A percentile compares a stretch with the other conserved stretches of the same genome.
Evolutionary conservation across 2,888 invertebrate genomes (phyloP).

Genomic region (Mimas tiliae): DNA sequence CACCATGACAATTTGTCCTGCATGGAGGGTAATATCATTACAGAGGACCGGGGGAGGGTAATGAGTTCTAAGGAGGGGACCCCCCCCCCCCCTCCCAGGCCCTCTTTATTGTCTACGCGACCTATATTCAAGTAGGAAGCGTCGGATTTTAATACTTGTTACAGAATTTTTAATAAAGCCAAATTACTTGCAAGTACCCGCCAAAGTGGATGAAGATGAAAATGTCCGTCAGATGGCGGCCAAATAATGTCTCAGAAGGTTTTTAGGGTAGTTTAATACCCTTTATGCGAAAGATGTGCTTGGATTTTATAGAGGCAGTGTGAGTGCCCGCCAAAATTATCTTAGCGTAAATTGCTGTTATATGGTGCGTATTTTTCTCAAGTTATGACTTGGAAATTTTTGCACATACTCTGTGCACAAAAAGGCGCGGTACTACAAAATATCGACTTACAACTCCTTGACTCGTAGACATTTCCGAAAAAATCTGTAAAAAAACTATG

Average conservation of each 20-base stretch:
- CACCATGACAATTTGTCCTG: slow-evolving; percentile 12
- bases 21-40: not conserved
- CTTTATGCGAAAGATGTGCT: not conserved
- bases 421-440: not conserved
- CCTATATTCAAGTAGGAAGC: slow-evolving; percentile 59
- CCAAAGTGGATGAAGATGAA: slow-evolving; percentile 31
- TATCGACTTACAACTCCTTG: not conserved
- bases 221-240: slow-evolving; percentile 14
- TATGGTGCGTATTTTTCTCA: not conserved
- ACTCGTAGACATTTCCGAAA: not conserved
- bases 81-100: not conserved
- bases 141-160: slow-evolving; percentile 12
- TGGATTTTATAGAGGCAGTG: not conserved
- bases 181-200: slow-evolving; percentile 31
- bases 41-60: slow-evolving; percentile 1
- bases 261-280: not conserved
- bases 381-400: not conserved
- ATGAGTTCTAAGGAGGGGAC: slow-evolving; percentile 7
- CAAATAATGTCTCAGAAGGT: not conserved
- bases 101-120: slow-evolving; percentile 66
- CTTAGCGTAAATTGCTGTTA: not conserved
- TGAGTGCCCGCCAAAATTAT: slow-evolving; percentile 1
- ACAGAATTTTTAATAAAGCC: slow-evolving; percentile 14
- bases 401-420: not conserved
- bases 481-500: not conserved